A percentile compares a stretch with the other conserved stretches of the same genome.
These are phyloP conservation scores for Cavia aperea DNA, from an alignment of 2,113 vertebrate genomes.

Conservation along the genomic window DNA sequence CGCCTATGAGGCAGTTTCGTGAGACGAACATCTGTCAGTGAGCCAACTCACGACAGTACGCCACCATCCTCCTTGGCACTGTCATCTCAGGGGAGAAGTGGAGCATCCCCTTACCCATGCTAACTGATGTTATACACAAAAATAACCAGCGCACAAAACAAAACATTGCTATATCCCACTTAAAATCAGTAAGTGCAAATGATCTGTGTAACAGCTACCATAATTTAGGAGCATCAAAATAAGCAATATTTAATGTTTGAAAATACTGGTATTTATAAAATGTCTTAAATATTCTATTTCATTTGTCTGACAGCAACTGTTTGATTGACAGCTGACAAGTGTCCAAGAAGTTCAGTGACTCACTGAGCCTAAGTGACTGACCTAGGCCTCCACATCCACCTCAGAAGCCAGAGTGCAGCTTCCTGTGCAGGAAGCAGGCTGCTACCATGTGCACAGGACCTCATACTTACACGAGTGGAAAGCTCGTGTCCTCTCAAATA, in stretches of 20 bases:
- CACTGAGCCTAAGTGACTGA: not conserved
- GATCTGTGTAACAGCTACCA: not conserved
- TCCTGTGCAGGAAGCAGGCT: not conserved
- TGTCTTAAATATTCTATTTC: not conserved
- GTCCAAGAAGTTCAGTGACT: not conserved
- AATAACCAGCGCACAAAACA: not conserved
- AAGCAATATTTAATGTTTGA: not conserved
- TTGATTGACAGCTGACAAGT: not conserved
- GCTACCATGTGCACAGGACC: rapidly evolving
- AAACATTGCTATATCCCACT: not conserved
- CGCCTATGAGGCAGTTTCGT: not conserved
- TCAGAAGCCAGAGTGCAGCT: not conserved
- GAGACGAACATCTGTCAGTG: not conserved
- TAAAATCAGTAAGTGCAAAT: not conserved
- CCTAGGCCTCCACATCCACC: too few relatives aligned
- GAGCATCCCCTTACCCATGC: not conserved
- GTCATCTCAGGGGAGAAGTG: not conserved
- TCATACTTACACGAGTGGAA: not conserved
- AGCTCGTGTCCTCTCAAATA: not conserved
- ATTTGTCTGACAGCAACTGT: not conserved
- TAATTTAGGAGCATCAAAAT: not conserved
- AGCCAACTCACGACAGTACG: rapidly evolving
- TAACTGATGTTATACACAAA: not conserved
- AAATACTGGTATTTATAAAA: not conserved
- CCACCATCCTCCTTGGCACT: rapidly evolving